These are phyloP conservation scores for Sternarchorhynchus goeldii DNA, from an alignment of 2,797 vertebrate genomes.

Conservation along the genomic window DNA sequence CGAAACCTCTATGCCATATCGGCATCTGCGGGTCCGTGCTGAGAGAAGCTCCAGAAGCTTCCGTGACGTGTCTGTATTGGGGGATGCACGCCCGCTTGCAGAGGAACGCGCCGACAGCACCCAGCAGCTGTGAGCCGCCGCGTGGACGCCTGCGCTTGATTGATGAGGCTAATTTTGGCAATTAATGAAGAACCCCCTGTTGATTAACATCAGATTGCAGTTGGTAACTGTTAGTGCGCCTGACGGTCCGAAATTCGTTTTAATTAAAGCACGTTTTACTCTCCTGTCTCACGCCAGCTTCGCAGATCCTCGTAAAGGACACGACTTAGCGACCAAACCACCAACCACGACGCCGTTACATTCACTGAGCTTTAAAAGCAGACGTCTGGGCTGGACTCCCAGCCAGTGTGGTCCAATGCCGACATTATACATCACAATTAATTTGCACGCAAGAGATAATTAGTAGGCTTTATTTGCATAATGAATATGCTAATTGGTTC, in stretches of 20 bases:
- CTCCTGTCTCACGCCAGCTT: slow-evolving; percentile 53
- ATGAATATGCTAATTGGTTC: slow-evolving; percentile 71
- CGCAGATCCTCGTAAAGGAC: slow-evolving; percentile 49
- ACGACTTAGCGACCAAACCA: slow-evolving; percentile 32
- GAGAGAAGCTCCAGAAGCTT: not conserved
- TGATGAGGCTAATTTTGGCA: slow-evolving; percentile 83
- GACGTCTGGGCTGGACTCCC: slow-evolving; percentile 49
- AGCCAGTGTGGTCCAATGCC: slow-evolving; percentile 53
- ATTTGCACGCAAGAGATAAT: slow-evolving; percentile 69
- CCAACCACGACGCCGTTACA: not conserved
- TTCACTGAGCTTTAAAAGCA: slow-evolving; percentile 54
- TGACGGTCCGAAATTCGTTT: slow-evolving; percentile 75
- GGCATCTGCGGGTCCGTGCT: not conserved
- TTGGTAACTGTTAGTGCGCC: slow-evolving; percentile 80
- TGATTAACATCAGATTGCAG: slow-evolving; percentile 79
- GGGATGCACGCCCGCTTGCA: slow-evolving; percentile 50
- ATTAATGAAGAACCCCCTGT: slow-evolving; percentile 82
- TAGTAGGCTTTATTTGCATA: slow-evolving; percentile 71
- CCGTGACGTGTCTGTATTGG: not conserved
- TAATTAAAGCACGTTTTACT: slow-evolving; percentile 71
- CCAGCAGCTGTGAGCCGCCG: slow-evolving; percentile 46
- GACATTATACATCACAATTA: slow-evolving; percentile 70
- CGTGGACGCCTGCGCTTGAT: slow-evolving; percentile 65
- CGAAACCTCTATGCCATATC: not conserved
- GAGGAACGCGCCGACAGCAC: slow-evolving; percentile 70